These are phyloP conservation scores for Myripristis jacobus DNA, from an alignment of 2,797 vertebrate genomes.

Conservation along the genomic window DNA sequence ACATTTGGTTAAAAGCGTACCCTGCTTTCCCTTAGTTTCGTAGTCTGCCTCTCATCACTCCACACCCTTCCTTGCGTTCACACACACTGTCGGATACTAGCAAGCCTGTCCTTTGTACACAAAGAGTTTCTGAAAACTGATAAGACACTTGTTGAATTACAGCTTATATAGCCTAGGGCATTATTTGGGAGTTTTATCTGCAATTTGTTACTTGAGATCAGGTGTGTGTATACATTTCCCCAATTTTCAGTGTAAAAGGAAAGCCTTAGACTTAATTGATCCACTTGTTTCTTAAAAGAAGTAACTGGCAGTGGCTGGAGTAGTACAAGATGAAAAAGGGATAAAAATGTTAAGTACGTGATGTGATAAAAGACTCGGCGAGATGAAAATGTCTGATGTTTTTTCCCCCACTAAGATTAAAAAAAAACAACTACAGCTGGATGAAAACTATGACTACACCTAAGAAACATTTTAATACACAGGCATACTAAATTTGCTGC, in stretches of 20 bases:
- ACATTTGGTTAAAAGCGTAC: slow-evolving; percentile 8
- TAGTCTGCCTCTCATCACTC: slow-evolving; percentile 30
- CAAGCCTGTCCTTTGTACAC: slow-evolving; percentile 17
- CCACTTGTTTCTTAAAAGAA: background rate
- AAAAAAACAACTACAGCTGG: no score
- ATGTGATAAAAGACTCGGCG: no score
- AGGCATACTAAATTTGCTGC: background rate
- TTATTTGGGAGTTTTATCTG: slow-evolving; percentile 21
- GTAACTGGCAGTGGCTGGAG: background rate
- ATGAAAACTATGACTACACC: no score
- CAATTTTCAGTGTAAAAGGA: background rate
- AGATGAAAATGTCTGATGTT: no score
- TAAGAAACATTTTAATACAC: no score
- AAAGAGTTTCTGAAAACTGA: slow-evolving; percentile 31
- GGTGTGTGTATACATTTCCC: slow-evolving; percentile 14
- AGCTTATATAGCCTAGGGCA: slow-evolving; percentile 27
- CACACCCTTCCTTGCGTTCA: background rate
- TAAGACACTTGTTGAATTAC: slow-evolving; percentile 30
- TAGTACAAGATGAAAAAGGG: background rate
- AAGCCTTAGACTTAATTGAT: slow-evolving; percentile 8
- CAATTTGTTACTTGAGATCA: slow-evolving; percentile 23
- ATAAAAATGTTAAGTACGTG: background rate
- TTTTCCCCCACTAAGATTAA: no score
- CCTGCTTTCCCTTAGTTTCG: background rate
- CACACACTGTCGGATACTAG: background rate